Percentiles rank a stretch among this genome's conserved stretches.
Conservation (phyloP, 92 coral and sea anemone genomes). For the Porites evermanni region DNA sequence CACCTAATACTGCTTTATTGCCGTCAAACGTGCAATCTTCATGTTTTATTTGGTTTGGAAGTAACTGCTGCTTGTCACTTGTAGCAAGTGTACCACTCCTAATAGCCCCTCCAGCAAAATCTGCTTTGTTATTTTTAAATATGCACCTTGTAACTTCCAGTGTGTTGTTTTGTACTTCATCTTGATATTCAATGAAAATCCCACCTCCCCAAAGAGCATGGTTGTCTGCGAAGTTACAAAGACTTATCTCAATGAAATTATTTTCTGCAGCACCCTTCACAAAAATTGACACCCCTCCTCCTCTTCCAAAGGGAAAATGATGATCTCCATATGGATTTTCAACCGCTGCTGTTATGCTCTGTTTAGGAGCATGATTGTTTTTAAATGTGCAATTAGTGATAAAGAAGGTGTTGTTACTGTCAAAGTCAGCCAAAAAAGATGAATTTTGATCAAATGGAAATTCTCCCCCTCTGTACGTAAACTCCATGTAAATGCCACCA, state of each 20-base stretch:
- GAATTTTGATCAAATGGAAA: conserved; percentile 54
- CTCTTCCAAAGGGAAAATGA: conserved; percentile 69
- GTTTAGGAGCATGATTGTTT: conserved; percentile 65
- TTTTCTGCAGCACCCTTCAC: conserved; percentile 63
- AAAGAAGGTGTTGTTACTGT: conserved; percentile 44
- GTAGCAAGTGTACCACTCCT: conserved; percentile 67
- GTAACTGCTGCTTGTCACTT: conserved; percentile 10
- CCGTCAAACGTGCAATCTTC: conserved; percentile 50
- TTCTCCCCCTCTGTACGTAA: conserved; percentile 68
- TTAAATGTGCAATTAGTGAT: conserved; percentile 57
- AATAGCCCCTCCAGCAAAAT: conserved; percentile 85
- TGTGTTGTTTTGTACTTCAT: conserved; percentile 61
- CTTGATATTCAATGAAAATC: conserved; percentile 68
- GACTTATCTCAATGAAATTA: conserved; percentile 56
- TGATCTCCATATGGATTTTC: conserved; percentile 47
- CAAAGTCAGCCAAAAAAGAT: conserved; percentile 39
- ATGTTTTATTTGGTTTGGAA: conserved; percentile 51
- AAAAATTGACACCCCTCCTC: conserved; percentile 84
- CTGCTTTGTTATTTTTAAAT: conserved; percentile 61
- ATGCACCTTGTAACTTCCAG: conserved; percentile 40
- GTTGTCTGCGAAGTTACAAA: conserved; percentile 71
- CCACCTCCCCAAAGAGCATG: conserved; percentile 90
- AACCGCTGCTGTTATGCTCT: conserved; percentile 34
- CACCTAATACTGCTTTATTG: conserved; percentile 81
- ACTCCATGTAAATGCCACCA: conserved; percentile 84